These are phyloP conservation scores for Psittacula echo DNA, from an alignment of 2,797 vertebrate species.

Conservation along the genomic window DNA sequence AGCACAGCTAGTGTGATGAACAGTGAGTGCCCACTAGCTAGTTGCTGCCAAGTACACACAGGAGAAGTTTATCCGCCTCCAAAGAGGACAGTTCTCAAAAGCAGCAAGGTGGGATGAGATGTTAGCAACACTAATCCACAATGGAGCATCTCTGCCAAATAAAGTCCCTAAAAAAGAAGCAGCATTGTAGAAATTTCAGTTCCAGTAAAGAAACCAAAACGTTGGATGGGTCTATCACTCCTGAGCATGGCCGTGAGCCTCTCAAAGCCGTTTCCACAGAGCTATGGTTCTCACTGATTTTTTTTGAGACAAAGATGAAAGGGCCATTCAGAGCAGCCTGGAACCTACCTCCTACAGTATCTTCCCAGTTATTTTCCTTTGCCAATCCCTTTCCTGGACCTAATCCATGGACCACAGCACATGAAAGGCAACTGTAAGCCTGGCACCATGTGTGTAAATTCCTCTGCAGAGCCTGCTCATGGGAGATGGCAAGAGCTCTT, in stretches of 20 bases:
- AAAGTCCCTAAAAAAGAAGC: background rate
- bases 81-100: background rate
- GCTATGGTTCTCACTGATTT: background rate
- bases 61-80: background rate
- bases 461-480: background rate
- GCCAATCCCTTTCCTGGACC: slow-evolving; percentile 26
- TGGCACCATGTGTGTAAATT: slow-evolving; percentile 40
- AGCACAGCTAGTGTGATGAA: background rate
- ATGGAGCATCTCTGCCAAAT: background rate
- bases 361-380: slow-evolving; percentile 46
- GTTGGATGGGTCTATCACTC: background rate
- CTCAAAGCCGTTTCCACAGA: background rate
- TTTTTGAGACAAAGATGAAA: slow-evolving; percentile 51
- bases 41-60: background rate
- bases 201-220: background rate
- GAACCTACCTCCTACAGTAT: slow-evolving; percentile 1
- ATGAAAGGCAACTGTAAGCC: slow-evolving; percentile 36
- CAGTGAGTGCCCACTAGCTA: background rate
- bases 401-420: slow-evolving; percentile 22
- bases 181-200: background rate
- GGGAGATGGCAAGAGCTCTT: background rate
- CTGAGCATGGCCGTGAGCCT: background rate
- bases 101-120: background rate
- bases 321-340: slow-evolving; percentile 40
- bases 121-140: background rate